A percentile compares a stretch with the other conserved stretches of the same genome.
phyloP scores from a whole-genome alignment of 64 coral and sea anemone species.

The Pachyseris speciosa region DNA sequence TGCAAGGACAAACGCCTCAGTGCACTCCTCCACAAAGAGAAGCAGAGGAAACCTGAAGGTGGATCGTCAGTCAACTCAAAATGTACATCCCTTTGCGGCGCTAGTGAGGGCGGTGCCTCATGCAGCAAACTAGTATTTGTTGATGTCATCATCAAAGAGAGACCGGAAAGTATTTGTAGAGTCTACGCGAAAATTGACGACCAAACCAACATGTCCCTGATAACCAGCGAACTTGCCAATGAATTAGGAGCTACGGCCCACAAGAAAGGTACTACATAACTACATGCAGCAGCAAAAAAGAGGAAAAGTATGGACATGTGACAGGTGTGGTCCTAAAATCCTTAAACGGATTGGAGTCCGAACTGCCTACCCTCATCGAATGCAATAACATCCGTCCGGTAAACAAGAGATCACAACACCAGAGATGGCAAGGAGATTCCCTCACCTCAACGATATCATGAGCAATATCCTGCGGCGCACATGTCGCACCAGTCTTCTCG shows the following conservation, averaged over 20 bases:
- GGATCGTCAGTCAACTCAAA: background rate
- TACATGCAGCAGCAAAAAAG: background rate
- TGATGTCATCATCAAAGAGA: background rate
- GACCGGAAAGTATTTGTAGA: background rate
- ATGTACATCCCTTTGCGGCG: background rate
- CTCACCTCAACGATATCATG: constrained; percentile 35
- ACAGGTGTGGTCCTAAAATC: too few relatives aligned
- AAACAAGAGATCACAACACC: constrained; percentile 69
- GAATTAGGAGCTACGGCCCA: background rate
- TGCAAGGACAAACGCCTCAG: background rate
- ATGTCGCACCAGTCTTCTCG: constrained; percentile 38
- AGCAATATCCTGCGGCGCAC: constrained; percentile 29
- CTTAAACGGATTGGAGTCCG: background rate
- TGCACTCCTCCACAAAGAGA: constrained; percentile 1
- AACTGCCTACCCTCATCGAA: constrained; percentile 51
- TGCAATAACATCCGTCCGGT: constrained; percentile 54
- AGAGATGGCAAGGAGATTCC: constrained; percentile 71
- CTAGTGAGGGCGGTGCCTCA: background rate
- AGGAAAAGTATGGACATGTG: background rate
- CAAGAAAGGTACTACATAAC: background rate
- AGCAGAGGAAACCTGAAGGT: background rate
- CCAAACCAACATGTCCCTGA: background rate
- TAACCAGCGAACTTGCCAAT: background rate
- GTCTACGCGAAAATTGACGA: background rate
- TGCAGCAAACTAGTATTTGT: constrained; percentile 3